Evolutionary conservation across 2,888 invertebrate species (phyloP).

Genomic region (Lottia gigantea): DNA sequence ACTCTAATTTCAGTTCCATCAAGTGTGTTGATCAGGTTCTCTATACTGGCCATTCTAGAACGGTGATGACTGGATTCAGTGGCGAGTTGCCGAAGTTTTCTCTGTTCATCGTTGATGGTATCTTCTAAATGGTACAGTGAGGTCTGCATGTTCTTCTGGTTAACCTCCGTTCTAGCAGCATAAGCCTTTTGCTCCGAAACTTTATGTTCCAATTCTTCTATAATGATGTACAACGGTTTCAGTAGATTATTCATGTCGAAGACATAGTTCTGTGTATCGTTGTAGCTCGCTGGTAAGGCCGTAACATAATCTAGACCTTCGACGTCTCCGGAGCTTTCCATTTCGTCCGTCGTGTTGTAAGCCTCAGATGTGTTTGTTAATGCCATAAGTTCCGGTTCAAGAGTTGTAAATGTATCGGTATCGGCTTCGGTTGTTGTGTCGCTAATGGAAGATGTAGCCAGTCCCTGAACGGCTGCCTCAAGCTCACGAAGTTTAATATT

Average conservation of each 20-base stretch:
- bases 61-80: background rate
- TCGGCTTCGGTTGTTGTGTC: background rate
- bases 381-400: background rate
- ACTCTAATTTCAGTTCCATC: background rate
- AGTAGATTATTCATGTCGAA: background rate
- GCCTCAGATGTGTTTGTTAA: background rate
- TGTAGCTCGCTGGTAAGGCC: background rate
- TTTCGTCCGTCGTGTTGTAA: background rate
- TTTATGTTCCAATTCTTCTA: constrained; percentile 1
- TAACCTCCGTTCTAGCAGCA: background rate
- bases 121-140: background rate
- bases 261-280: background rate
- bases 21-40: background rate
- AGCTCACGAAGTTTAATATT: background rate
- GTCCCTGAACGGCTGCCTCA: background rate
- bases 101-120: background rate
- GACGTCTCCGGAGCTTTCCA: background rate
- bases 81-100: background rate
- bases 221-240: background rate
- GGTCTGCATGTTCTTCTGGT: background rate
- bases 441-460: background rate
- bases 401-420: background rate
- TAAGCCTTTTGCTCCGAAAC: background rate
- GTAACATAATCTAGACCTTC: background rate
- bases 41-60: background rate